phyloP scores from a whole-genome alignment of 2,113 vertebrate genomes.

The Pogona vitticeps region DNA sequence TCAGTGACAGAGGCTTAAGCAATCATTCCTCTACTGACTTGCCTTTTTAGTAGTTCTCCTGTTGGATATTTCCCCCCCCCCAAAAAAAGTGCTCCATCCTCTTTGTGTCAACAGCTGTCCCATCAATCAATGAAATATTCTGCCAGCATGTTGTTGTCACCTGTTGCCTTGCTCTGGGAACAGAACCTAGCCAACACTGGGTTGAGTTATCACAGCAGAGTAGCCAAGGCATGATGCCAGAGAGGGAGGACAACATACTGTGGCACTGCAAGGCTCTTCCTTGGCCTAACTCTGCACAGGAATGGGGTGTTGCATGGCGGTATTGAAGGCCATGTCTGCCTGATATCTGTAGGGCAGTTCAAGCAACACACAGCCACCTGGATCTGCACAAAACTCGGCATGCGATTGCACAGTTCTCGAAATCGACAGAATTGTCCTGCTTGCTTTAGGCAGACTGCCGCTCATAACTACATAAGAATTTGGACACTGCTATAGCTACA shows the following conservation, averaged over 20 bases:
- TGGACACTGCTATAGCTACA: too few species aligned
- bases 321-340: not conserved
- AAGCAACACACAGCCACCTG: not conserved
- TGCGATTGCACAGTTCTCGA: not conserved
- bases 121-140: not conserved
- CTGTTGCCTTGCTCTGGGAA: not conserved
- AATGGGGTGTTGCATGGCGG: not conserved
- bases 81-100: too few species aligned
- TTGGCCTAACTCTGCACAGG: not conserved
- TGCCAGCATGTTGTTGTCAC: not conserved
- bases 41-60: too few species aligned
- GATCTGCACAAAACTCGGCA: not conserved
- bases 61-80: too few species aligned
- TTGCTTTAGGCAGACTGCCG: not conserved
- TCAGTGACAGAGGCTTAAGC: not conserved
- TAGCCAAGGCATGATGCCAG: not conserved
- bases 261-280: not conserved
- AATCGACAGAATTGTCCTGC: not conserved
- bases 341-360: not conserved
- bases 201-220: not conserved
- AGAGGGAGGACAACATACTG: not conserved
- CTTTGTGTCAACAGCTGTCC: too few species aligned
- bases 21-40: not conserved
- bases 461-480: not conserved
- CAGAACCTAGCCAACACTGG: not conserved